These are phyloP conservation scores for Temnothorax curvispinosus DNA, from an alignment of 1,140 invertebrate species.

Conservation along the genomic window DNA sequence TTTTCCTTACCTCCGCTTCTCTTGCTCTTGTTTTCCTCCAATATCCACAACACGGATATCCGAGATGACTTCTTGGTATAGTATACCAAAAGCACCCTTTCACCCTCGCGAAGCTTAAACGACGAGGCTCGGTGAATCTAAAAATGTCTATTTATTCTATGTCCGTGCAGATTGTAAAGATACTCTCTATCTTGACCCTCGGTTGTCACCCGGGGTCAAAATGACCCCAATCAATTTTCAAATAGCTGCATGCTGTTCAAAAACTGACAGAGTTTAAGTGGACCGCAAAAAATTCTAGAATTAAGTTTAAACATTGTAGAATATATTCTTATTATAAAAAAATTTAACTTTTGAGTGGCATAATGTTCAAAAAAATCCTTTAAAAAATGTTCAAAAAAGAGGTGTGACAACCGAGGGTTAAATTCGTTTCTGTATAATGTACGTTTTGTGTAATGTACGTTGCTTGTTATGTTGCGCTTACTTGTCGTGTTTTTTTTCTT, in stretches of 20 bases:
- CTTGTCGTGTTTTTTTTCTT: not conserved
- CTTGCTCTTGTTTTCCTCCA: not conserved
- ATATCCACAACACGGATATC: not conserved
- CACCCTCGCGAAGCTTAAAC: not conserved
- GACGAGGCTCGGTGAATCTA: not conserved
- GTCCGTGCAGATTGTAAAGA: not conserved
- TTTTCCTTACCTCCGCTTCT: conserved; percentile 24
- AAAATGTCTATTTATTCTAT: not conserved
- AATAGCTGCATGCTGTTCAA: too few relatives aligned
- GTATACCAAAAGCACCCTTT: not conserved
- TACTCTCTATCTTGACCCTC: not conserved
- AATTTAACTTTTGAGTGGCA: too few relatives aligned
- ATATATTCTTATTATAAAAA: too few relatives aligned
- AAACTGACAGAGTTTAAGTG: too few relatives aligned
- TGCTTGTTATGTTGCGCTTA: not conserved
- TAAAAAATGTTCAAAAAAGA: too few relatives aligned
- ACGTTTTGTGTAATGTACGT: conserved; percentile 1
- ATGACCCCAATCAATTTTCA: too few relatives aligned
- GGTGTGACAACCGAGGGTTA: too few relatives aligned
- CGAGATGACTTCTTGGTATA: not conserved
- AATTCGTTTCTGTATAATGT: not conserved
- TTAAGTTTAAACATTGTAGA: too few relatives aligned
- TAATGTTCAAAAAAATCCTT: too few relatives aligned
- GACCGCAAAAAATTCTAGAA: too few relatives aligned
- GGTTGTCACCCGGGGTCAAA: too few relatives aligned